Evolutionary conservation across 2,888 invertebrate genomes (phyloP).

Genomic region (Trypoxylon attenuatum): DNA sequence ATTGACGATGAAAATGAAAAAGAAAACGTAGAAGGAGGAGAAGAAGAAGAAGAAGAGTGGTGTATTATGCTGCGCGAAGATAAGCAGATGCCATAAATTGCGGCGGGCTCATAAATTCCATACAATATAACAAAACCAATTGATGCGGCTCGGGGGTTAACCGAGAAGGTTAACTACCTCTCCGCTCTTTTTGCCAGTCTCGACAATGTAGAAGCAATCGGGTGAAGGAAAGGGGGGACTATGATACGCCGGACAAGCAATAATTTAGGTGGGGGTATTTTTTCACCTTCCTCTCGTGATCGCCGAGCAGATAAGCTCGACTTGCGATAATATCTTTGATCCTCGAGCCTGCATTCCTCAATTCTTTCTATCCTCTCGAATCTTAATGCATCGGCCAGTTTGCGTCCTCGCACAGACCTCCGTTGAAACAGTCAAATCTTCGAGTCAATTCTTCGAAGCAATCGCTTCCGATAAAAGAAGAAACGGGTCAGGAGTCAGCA

Average conservation of each 20-base stretch:
- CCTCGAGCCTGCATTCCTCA: too few relatives aligned
- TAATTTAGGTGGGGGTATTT: conserved; percentile 30
- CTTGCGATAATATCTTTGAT: too few relatives aligned
- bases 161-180: conserved; percentile 36
- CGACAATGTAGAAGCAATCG: not conserved
- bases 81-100: conserved; percentile 36
- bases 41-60: not conserved
- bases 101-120: conserved; percentile 46
- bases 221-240: too few relatives aligned
- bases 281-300: conserved; percentile 21
- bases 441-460: too few relatives aligned
- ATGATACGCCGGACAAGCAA: conserved; percentile 23
- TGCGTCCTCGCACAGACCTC: too few relatives aligned
- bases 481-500: not conserved
- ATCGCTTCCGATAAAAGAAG: not conserved
- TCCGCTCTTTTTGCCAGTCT: not conserved
- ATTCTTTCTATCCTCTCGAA: too few relatives aligned
- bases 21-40: not conserved
- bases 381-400: too few relatives aligned
- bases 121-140: conserved; percentile 47
- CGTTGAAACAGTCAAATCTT: too few relatives aligned
- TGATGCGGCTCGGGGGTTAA: conserved; percentile 38
- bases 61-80: not conserved
- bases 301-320: too few relatives aligned
- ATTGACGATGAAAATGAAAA: too few relatives aligned